A percentile compares a stretch with the other conserved stretches of the same genome.
Evolutionary conservation across 2,888 invertebrate species (phyloP).

Genomic region (Drosophila pseudotakahashii): DNA sequence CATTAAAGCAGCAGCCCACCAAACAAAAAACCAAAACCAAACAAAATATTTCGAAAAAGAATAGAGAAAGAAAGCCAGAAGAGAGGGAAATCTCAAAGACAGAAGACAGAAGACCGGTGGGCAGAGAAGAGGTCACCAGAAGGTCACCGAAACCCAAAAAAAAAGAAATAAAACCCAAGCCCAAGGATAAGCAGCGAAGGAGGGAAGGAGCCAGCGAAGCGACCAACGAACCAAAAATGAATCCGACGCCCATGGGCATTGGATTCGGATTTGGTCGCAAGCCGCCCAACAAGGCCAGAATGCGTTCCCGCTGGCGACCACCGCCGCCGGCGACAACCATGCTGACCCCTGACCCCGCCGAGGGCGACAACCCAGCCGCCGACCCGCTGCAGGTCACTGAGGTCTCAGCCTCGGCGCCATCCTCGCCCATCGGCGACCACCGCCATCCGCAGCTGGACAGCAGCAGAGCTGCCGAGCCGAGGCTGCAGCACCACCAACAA

Average conservation of each 20-base stretch:
- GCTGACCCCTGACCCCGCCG: background rate
- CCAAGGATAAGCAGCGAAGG: constrained; percentile 7
- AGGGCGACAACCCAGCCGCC: background rate
- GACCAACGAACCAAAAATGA: constrained; percentile 68
- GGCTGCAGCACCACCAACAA: constrained; percentile 15
- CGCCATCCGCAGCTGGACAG: constrained; percentile 21
- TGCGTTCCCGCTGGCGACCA: constrained; percentile 60
- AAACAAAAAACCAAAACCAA: background rate
- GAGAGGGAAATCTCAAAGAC: too few relatives aligned
- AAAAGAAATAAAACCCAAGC: too few relatives aligned
- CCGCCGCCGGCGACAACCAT: constrained; percentile 31
- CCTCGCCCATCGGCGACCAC: constrained; percentile 4
- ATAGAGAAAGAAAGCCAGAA: constrained; percentile 3
- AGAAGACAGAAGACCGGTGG: background rate
- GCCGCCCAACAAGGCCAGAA: constrained; percentile 63
- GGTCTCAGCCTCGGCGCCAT: background rate
- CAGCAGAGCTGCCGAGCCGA: constrained; percentile 9
- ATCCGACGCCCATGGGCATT: constrained; percentile 82
- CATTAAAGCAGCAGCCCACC: constrained; percentile 28
- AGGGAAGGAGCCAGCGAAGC: constrained; percentile 1
- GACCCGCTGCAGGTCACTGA: constrained; percentile 5
- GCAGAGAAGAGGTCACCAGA: constrained; percentile 1
- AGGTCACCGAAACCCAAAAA: background rate
- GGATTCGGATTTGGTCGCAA: constrained; percentile 80
- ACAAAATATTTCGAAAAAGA: background rate